Conservation (phyloP, 2,888 invertebrate genomes). For the Amaurobius ferox region DNA sequence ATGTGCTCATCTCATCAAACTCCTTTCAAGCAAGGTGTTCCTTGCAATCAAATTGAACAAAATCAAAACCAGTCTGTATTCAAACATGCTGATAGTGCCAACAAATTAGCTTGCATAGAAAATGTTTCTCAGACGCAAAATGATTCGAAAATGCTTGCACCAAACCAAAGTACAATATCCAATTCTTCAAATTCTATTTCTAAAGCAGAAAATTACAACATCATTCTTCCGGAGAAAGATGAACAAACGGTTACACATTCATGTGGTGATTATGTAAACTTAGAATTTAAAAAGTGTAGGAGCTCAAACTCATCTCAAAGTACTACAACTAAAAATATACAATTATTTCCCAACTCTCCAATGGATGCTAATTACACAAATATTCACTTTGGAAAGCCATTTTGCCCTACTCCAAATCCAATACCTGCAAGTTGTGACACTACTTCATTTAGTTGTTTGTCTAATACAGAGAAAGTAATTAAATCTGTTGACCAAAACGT, state of each 20-base stretch:
- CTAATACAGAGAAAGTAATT: not conserved
- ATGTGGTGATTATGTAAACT: conserved; percentile 66
- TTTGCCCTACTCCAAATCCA: conserved; percentile 56
- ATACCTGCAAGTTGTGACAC: conserved; percentile 26
- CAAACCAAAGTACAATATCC: not conserved
- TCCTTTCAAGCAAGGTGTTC: conserved; percentile 3
- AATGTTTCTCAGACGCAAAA: not conserved
- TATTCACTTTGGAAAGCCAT: conserved; percentile 57
- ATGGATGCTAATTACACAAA: conserved; percentile 41
- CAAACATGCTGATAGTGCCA: not conserved
- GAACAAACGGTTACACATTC: not conserved
- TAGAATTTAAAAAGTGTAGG: conserved; percentile 55
- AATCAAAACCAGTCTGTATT: conserved; percentile 11
- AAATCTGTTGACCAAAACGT: conserved; percentile 28
- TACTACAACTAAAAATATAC: conserved; percentile 7
- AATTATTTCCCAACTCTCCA: conserved; percentile 7
- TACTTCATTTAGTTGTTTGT: not conserved
- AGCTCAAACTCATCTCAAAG: not conserved
- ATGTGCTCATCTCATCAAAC: conserved; percentile 34
- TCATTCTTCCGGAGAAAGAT: not conserved
- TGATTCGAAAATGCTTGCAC: not conserved
- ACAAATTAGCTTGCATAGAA: not conserved
- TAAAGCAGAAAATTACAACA: conserved; percentile 13
- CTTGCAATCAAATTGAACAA: conserved; percentile 19
- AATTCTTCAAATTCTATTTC: conserved; percentile 15